These are phyloP conservation scores for Lagenorhynchus albirostris DNA, from an alignment of 2,113 vertebrate species.

Conservation along the genomic window DNA sequence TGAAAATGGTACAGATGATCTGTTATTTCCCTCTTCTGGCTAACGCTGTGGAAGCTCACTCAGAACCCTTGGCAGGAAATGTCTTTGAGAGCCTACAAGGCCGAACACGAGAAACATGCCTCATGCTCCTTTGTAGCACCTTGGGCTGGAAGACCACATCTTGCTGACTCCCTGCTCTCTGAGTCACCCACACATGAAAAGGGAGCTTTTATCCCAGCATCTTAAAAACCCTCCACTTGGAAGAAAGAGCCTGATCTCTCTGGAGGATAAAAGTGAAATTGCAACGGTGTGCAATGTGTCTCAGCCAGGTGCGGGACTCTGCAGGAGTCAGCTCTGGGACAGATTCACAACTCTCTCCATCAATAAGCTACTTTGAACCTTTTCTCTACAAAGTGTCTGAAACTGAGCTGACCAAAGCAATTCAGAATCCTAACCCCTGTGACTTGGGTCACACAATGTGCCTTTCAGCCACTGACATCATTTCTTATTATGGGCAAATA, in stretches of 20 bases:
- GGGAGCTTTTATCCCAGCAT: conserved; percentile 49
- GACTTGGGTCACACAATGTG: background rate
- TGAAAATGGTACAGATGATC: background rate
- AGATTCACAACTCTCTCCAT: conserved; percentile 7
- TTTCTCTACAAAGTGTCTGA: conserved; percentile 37
- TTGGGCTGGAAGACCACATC: background rate
- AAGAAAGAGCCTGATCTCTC: conserved; percentile 41
- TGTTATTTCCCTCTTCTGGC: background rate
- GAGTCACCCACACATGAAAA: conserved; percentile 48
- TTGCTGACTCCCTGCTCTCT: conserved; percentile 42
- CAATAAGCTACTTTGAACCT: conserved; percentile 48
- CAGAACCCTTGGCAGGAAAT: background rate
- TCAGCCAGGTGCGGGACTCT: background rate
- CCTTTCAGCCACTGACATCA: conserved; percentile 39
- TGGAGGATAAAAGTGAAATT: conserved; percentile 44
- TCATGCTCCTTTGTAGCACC: background rate
- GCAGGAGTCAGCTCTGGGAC: conserved; percentile 44
- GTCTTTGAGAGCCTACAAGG: background rate
- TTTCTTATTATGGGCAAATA: conserved; percentile 25
- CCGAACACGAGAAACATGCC: background rate
- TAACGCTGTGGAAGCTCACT: background rate
- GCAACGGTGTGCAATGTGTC: background rate
- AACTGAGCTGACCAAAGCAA: conserved; percentile 13
- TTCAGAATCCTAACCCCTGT: conserved; percentile 44
- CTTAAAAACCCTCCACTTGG: conserved; percentile 35